Evolutionary conservation across 2,888 invertebrate species (phyloP).

Genomic region (Ommatoiulus sabulosus): DNA sequence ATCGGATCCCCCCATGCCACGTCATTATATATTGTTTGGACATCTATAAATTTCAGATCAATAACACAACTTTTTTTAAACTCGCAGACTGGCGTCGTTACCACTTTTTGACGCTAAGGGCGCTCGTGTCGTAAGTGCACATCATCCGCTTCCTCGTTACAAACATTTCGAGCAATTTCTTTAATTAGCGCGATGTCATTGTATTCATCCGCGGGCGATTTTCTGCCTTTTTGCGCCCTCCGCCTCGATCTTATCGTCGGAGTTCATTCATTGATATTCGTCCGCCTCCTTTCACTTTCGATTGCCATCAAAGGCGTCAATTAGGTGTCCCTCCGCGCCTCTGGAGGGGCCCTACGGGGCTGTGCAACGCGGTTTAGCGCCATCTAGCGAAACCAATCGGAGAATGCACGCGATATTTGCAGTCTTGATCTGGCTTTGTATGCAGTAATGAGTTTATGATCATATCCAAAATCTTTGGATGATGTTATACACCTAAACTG

Average conservation of each 20-base stretch:
- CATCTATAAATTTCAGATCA: too few relatives aligned
- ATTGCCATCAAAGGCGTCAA: slow-evolving; percentile 36
- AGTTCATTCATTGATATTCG: slow-evolving; percentile 31
- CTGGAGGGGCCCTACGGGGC: not conserved
- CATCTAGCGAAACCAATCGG: not conserved
- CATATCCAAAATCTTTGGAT: too few relatives aligned
- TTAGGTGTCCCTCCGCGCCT: not conserved
- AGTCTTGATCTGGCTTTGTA: too few relatives aligned
- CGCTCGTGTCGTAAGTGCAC: not conserved
- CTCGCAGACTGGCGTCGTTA: not conserved
- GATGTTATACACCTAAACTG: too few relatives aligned
- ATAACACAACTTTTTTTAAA: too few relatives aligned
- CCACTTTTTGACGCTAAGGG: not conserved
- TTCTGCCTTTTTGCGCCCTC: not conserved
- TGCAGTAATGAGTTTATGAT: too few relatives aligned
- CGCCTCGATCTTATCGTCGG: not conserved
- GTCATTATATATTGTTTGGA: too few relatives aligned
- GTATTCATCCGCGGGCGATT: not conserved
- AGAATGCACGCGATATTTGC: too few relatives aligned
- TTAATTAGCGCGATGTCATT: not conserved
- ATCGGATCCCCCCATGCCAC: too few relatives aligned
- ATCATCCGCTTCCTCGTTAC: not conserved
- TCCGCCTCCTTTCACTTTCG: slow-evolving; percentile 36
- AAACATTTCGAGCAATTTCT: not conserved
- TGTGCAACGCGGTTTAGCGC: not conserved